A percentile compares a stretch with the other conserved stretches of the same genome.
Evolutionary conservation across 2,888 invertebrate species (phyloP).

Genomic region (Vesta saturnalis): DNA sequence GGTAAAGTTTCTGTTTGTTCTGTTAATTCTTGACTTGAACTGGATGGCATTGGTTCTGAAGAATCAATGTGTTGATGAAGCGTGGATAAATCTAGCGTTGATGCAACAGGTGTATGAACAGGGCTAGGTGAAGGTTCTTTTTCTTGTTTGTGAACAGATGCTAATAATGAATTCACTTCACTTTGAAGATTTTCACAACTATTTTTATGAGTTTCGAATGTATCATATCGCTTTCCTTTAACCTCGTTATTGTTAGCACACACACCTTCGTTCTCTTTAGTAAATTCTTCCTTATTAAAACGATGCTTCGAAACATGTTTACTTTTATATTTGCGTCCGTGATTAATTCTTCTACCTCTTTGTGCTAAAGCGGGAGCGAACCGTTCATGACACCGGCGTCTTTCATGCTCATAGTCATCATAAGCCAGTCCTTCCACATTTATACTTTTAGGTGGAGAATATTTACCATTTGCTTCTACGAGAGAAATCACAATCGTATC

Average conservation of each 20-base stretch:
- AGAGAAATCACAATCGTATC: constrained; percentile 49
- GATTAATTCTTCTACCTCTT: constrained; percentile 63
- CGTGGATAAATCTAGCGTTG: constrained; percentile 66
- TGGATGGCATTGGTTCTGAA: constrained; percentile 63
- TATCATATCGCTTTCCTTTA: constrained; percentile 10
- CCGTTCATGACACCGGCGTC: constrained; percentile 69
- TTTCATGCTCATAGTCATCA: constrained; percentile 71
- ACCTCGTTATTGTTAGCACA: constrained; percentile 47
- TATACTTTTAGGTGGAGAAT: constrained; percentile 51
- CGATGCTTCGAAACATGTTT: constrained; percentile 35
- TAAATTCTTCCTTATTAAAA: constrained; percentile 50
- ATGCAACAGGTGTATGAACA: constrained; percentile 53
- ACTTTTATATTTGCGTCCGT: constrained; percentile 48
- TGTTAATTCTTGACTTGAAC: constrained; percentile 53
- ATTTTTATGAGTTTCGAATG: not conserved
- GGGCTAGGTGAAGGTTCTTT: constrained; percentile 59
- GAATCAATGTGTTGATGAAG: constrained; percentile 69
- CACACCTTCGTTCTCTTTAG: constrained; percentile 62
- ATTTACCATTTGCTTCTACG: constrained; percentile 51
- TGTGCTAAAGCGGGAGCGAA: constrained; percentile 64
- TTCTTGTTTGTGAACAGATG: constrained; percentile 11
- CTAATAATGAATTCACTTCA: not conserved
- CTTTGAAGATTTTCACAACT: not conserved
- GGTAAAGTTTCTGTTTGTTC: constrained; percentile 58
- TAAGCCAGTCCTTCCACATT: constrained; percentile 57